These are phyloP conservation scores for Muntiacus reevesi DNA, from an alignment of 2,113 vertebrate species.

Conservation along the genomic window DNA sequence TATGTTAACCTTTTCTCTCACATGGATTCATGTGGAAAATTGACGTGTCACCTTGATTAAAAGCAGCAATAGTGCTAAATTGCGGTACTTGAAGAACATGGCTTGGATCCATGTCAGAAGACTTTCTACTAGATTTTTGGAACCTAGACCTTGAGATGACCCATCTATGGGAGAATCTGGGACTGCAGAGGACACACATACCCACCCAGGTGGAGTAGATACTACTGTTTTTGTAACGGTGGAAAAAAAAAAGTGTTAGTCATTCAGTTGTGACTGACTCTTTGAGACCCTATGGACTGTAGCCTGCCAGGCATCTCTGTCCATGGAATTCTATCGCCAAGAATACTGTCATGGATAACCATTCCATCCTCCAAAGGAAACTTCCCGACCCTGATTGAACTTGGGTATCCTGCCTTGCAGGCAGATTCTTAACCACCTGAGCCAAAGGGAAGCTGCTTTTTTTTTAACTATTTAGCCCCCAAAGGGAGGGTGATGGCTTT, in stretches of 20 bases:
- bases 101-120: neutral
- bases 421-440: neutral
- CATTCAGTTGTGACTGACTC: neutral
- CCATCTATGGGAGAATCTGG: neutral
- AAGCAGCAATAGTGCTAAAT: neutral
- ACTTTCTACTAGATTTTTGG: neutral
- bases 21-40: neutral
- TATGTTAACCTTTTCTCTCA: neutral
- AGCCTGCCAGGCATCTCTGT: neutral
- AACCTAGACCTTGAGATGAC: neutral
- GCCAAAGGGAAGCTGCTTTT: neutral
- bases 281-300: neutral
- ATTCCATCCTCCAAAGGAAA: neutral
- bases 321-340: neutral
- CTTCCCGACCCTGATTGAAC: neutral
- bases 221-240: neutral
- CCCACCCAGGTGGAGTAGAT: neutral
- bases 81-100: neutral
- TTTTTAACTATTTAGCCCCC: neutral
- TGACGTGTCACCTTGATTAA: neutral
- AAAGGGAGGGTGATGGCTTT: neutral
- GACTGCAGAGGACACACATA: neutral
- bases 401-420: neutral
- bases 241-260: neutral
- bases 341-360: neutral